Evolutionary conservation across 1,140 invertebrate species (phyloP).

Genomic region (Tetramorium simillimum): DNA sequence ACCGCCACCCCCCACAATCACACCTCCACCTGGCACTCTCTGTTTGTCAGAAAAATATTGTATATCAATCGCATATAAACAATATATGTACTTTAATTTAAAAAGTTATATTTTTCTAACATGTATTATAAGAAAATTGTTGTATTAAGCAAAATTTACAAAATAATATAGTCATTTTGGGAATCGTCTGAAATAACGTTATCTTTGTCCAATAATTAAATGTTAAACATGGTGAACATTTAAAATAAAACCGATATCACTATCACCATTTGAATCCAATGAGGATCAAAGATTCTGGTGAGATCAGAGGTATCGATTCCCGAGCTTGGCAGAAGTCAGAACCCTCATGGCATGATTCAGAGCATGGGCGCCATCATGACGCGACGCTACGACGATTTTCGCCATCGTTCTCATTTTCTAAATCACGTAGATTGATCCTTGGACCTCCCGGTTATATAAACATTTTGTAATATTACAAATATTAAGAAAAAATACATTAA

Average conservation of each 20-base stretch:
- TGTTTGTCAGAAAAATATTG: conserved; percentile 57
- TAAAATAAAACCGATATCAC: not conserved
- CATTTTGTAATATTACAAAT: not conserved
- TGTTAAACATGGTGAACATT: not conserved
- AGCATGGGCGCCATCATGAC: conserved; percentile 50
- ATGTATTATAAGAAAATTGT: not conserved
- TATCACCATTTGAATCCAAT: not conserved
- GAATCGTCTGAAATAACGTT: not conserved
- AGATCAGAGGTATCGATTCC: conserved; percentile 62
- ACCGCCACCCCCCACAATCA: conserved; percentile 83
- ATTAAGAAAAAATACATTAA: not conserved
- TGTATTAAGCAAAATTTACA: not conserved
- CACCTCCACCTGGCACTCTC: conserved; percentile 83
- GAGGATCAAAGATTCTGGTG: conserved; percentile 66
- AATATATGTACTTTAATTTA: conserved; percentile 2
- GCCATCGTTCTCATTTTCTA: not conserved
- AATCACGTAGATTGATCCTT: not conserved
- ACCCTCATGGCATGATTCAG: conserved; percentile 61
- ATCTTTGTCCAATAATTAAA: not conserved
- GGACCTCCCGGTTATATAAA: not conserved
- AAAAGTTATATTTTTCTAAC: not conserved
- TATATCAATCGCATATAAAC: not conserved
- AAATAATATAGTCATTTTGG: not conserved
- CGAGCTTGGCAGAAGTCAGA: conserved; percentile 30
- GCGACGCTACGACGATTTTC: conserved; percentile 10